Percentiles rank a stretch among this genome's conserved stretches.
These are phyloP conservation scores for Heliconius nattereri DNA, from an alignment of 1,140 invertebrate genomes.

Conservation along the genomic window DNA sequence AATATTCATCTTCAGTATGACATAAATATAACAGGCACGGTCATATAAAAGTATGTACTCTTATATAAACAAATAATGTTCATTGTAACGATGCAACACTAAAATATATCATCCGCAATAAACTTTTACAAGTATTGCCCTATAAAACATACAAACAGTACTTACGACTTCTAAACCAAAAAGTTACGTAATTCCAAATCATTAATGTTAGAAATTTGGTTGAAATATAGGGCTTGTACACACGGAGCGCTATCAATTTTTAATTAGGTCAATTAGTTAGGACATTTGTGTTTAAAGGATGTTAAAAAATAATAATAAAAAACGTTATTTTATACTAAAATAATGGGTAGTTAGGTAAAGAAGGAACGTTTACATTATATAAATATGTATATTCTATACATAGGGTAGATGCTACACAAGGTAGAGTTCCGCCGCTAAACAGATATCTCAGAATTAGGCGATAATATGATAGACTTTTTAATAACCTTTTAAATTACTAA, in stretches of 20 bases:
- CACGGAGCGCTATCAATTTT: neutral
- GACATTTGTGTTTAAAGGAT: neutral
- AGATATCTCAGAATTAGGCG: no score
- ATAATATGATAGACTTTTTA: no score
- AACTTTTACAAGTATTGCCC: slow-evolving; percentile 8
- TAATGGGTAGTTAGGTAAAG: no score
- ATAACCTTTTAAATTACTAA: no score
- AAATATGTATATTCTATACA: no score
- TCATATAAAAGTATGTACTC: neutral
- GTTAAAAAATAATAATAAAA: neutral
- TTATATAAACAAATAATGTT: slow-evolving; percentile 3
- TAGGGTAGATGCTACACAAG: no score
- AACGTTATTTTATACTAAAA: no score
- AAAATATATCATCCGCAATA: slow-evolving; percentile 7
- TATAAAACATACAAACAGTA: slow-evolving; percentile 11
- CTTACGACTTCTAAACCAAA: neutral
- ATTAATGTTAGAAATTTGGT: neutral
- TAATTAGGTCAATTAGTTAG: neutral
- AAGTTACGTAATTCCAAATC: neutral
- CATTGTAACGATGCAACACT: slow-evolving; percentile 9
- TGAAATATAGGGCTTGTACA: neutral
- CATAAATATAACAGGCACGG: neutral
- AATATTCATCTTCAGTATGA: neutral
- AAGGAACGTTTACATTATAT: no score
- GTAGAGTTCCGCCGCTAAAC: no score